Evolutionary conservation across 2,888 invertebrate genomes (phyloP).

Genomic region (Abscondita cerata): DNA sequence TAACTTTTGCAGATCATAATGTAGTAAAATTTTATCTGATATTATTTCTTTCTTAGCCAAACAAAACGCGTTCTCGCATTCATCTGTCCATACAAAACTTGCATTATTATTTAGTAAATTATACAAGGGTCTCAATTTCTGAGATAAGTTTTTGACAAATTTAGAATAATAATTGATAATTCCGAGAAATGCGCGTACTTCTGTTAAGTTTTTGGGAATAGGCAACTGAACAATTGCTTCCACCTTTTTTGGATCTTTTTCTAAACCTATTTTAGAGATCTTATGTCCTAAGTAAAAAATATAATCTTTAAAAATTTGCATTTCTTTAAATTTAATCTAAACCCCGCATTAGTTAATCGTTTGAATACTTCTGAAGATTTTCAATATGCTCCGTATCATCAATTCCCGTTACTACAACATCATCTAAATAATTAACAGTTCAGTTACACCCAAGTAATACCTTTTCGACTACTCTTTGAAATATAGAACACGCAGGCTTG

Average conservation of each 20-base stretch:
- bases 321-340: no score
- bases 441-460: constrained; percentile 25
- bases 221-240: not conserved
- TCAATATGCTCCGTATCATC: not conserved
- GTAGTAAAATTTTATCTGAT: not conserved
- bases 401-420: not conserved
- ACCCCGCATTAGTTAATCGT: no score
- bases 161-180: not conserved
- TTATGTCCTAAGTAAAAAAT: no score
- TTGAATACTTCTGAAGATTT: no score
- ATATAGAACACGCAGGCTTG: constrained; percentile 25
- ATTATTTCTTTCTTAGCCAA: not conserved
- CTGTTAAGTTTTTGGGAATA: not conserved
- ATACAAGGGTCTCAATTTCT: not conserved
- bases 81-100: not conserved
- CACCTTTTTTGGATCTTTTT: not conserved
- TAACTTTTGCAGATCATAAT: not conserved
- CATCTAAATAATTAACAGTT: constrained; percentile 17
- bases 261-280: no score
- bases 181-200: not conserved
- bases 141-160: not conserved
- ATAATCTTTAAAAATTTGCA: no score
- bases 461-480: constrained; percentile 44
- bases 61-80: not conserved
- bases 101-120: not conserved